These are phyloP conservation scores for Drosophila willistoni DNA, from an alignment of 1,140 invertebrate genomes.

Conservation along the genomic window DNA sequence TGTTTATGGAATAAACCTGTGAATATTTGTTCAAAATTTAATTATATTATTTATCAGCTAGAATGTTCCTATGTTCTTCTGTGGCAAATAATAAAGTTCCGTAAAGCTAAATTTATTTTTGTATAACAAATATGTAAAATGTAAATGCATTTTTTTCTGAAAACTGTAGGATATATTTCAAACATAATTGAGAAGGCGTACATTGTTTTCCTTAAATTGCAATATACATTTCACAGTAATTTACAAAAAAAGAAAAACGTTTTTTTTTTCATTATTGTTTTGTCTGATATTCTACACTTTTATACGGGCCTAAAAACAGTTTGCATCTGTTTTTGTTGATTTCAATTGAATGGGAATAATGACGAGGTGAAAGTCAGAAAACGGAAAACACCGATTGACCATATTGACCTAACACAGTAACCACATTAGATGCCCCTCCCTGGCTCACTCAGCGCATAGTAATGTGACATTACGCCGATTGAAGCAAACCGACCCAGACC, in stretches of 20 bases:
- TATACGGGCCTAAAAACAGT: not conserved
- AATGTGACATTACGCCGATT: conserved; percentile 27
- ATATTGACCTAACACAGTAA: conserved; percentile 68
- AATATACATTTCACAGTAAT: not conserved
- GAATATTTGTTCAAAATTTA: no score
- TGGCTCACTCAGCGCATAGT: not conserved
- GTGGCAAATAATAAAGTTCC: no score
- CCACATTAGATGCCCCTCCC: conserved; percentile 49
- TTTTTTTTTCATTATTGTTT: not conserved
- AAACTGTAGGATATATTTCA: no score
- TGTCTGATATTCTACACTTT: not conserved
- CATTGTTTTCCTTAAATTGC: no score
- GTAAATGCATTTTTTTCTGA: no score
- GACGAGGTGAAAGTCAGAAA: conserved; percentile 33
- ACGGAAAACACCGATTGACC: conserved; percentile 25
- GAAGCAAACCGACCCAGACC: conserved; percentile 40
- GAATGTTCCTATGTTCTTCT: no score
- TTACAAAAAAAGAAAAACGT: no score
- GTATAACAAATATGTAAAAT: no score
- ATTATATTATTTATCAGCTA: no score
- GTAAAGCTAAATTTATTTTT: no score
- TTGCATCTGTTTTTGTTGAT: conserved; percentile 7
- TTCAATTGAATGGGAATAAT: conserved; percentile 16
- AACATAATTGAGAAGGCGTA: no score
- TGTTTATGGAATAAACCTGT: no score